Evolutionary conservation across 2,797 vertebrate genomes (phyloP).

Genomic region (Chrysocyon brachyurus): DNA sequence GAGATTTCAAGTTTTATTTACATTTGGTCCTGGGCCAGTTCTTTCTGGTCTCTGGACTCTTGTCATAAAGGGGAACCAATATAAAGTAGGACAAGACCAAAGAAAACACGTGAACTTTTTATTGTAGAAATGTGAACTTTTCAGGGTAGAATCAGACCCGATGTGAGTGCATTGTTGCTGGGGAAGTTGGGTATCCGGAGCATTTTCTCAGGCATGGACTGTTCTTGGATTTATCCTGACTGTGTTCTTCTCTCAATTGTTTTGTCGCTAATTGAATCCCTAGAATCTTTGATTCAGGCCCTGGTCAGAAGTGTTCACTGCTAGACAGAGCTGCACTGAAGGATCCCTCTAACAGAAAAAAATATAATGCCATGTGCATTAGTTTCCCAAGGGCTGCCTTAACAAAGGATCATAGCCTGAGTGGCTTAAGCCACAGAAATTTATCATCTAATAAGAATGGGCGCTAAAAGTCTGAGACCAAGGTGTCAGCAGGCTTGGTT

Average conservation of each 20-base stretch:
- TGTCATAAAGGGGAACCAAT: constrained; percentile 64
- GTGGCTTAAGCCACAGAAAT: background rate
- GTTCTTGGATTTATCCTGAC: background rate
- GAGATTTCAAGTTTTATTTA: constrained; percentile 83
- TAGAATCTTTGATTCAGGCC: background rate
- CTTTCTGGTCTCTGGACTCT: constrained; percentile 78
- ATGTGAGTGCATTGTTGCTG: background rate
- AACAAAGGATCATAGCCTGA: background rate
- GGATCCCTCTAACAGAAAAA: background rate
- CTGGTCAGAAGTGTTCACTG: background rate
- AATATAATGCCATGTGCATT: background rate
- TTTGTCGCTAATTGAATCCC: constrained; percentile 12
- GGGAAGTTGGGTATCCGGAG: background rate
- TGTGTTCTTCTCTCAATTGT: background rate
- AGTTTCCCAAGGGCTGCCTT: background rate
- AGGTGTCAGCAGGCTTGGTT: background rate
- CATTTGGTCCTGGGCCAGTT: constrained; percentile 79
- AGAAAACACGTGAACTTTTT: constrained; percentile 80
- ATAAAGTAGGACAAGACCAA: constrained; percentile 78
- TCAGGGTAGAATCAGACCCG: constrained; percentile 49
- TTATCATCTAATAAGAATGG: background rate
- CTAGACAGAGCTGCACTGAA: background rate
- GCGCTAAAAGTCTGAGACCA: background rate
- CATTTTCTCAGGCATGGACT: background rate
- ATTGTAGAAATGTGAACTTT: constrained; percentile 72